These are phyloP conservation scores for Forficula auricularia DNA, from an alignment of 1,140 invertebrate species.

Conservation along the genomic window DNA sequence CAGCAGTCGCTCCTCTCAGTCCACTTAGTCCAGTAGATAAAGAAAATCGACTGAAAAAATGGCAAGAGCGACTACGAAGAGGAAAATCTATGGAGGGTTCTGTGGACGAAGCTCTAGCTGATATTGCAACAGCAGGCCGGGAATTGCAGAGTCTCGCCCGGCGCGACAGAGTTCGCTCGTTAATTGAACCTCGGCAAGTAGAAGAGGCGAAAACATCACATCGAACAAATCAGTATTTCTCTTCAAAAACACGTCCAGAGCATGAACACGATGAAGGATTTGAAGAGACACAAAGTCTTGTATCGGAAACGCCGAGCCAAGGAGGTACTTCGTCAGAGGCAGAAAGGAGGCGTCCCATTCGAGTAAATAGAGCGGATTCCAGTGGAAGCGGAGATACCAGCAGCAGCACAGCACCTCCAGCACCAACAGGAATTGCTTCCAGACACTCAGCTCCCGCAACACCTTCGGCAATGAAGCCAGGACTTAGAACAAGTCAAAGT, in stretches of 20 bases:
- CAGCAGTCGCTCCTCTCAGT: constrained; percentile 12
- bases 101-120: constrained; percentile 21
- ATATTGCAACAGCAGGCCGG: constrained; percentile 26
- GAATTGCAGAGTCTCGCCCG: constrained; percentile 26
- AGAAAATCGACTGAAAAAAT: constrained; percentile 39
- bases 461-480: neutral
- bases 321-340: constrained; percentile 47
- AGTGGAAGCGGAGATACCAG: constrained; percentile 18
- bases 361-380: constrained; percentile 17
- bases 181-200: constrained; percentile 31
- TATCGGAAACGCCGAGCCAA: constrained; percentile 66
- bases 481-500: neutral
- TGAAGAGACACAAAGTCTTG: constrained; percentile 69
- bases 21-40: constrained; percentile 26
- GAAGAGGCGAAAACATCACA: constrained; percentile 10
- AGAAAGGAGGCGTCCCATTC: neutral
- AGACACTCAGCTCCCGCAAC: neutral
- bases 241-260: constrained; percentile 21
- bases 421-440: neutral
- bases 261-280: constrained; percentile 75
- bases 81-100: constrained; percentile 13
- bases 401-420: constrained; percentile 8
- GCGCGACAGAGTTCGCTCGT: constrained; percentile 26
- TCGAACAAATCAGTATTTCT: neutral
- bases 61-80: constrained; percentile 38